These are phyloP conservation scores for Cladopsammia gracilis DNA, from an alignment of 64 coral and sea anemone genomes.

Conservation along the genomic window DNA sequence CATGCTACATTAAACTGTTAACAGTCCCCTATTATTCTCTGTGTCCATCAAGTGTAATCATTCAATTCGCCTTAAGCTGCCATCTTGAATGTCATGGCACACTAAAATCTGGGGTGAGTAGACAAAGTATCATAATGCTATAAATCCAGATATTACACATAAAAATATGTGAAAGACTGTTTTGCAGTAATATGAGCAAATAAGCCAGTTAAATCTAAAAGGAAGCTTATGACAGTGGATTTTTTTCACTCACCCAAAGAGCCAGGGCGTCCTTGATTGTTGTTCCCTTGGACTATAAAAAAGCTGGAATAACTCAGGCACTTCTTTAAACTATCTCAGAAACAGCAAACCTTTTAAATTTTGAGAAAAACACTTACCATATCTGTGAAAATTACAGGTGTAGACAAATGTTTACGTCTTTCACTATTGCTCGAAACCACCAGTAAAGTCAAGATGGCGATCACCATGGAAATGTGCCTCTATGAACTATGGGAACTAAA, in stretches of 20 bases:
- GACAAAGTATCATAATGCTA: no score
- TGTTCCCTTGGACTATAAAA: conserved; percentile 92
- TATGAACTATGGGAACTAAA: conserved; percentile 27
- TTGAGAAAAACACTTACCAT: conserved; percentile 47
- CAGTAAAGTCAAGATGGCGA: conserved; percentile 69
- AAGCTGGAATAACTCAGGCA: not conserved
- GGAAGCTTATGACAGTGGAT: not conserved
- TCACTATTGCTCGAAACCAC: not conserved
- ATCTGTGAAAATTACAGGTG: not conserved
- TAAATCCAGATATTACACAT: no score
- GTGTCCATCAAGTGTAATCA: no score
- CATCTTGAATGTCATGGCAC: no score
- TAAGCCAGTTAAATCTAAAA: no score
- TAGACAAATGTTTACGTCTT: not conserved
- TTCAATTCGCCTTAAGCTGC: no score
- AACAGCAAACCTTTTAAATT: not conserved
- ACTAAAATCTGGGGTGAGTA: no score
- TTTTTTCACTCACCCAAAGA: conserved; percentile 83
- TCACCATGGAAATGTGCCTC: conserved; percentile 74
- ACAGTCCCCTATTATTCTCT: no score
- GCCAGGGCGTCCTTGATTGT: conserved; percentile 97
- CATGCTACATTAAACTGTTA: no score
- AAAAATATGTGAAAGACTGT: no score
- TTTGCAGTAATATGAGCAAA: no score
- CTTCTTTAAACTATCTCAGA: not conserved